Percentiles rank a stretch among this genome's conserved stretches.
Evolutionary conservation across 2,888 invertebrate species (phyloP).

Genomic region (Ichneumon xanthorius): DNA sequence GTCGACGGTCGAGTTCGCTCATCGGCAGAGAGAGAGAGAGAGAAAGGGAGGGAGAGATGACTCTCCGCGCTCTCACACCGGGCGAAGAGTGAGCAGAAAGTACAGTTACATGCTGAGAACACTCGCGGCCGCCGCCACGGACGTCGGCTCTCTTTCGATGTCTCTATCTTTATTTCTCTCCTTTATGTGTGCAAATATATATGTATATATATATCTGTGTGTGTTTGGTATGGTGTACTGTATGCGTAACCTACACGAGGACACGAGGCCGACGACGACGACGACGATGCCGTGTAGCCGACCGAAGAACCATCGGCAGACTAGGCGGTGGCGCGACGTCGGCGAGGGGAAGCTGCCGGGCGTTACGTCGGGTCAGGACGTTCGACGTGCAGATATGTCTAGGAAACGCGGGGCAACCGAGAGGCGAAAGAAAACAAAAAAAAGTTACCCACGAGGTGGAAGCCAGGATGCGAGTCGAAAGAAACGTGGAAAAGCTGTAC

Average conservation of each 20-base stretch:
- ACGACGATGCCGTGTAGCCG: conserved; percentile 10
- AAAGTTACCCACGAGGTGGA: conserved; percentile 20
- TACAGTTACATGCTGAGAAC: conserved; percentile 69
- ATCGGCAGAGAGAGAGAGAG: conserved; percentile 26
- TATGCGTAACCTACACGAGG: conserved; percentile 19
- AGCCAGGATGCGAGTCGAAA: conserved; percentile 2
- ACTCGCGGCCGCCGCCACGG: conserved; percentile 35
- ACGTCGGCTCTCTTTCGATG: conserved; percentile 44
- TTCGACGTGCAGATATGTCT: conserved; percentile 63
- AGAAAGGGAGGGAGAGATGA: conserved; percentile 6
- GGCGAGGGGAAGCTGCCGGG: conserved; percentile 43
- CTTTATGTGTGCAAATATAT: conserved; percentile 4
- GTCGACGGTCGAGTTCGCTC: conserved; percentile 71
- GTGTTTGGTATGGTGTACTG: neutral
- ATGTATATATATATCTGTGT: neutral
- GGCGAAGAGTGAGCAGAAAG: conserved; percentile 64
- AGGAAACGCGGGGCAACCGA: conserved; percentile 57
- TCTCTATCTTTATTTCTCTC: conserved; percentile 55
- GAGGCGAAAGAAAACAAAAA: conserved; percentile 13
- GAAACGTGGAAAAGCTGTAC: conserved; percentile 45
- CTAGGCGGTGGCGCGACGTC: conserved; percentile 31
- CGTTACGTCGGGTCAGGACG: conserved; percentile 68
- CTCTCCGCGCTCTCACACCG: conserved; percentile 31
- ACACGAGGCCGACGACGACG: conserved; percentile 3
- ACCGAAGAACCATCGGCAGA: conserved; percentile 17